Evolutionary conservation across 2,888 invertebrate species (phyloP).

Genomic region (Oligia latruncula): DNA sequence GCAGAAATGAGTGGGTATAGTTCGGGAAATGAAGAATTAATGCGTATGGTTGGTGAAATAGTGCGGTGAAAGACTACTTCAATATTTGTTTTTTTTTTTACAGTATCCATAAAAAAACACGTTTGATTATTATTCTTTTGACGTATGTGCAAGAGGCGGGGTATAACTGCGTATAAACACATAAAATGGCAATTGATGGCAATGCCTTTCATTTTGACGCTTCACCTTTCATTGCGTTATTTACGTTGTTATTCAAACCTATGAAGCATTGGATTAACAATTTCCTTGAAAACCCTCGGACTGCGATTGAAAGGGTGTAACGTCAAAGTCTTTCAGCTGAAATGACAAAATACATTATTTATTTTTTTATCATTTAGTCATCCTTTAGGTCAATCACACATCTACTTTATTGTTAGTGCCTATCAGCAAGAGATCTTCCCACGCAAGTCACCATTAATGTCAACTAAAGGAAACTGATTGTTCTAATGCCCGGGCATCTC

Average conservation of each 20-base stretch:
- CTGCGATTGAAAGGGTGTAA: not conserved
- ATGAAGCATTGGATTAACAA: not conserved
- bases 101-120: not conserved
- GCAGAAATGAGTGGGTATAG: no score
- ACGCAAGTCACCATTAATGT: slow-evolving; percentile 44
- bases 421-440: slow-evolving; percentile 38
- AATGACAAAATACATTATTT: not conserved
- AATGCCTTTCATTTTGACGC: not conserved
- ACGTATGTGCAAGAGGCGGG: not conserved
- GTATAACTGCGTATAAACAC: not conserved
- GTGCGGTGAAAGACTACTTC: not conserved
- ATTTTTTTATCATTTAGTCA: not conserved
- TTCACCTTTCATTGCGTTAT: not conserved
- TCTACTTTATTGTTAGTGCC: not conserved
- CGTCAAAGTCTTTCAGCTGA: not conserved
- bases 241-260: not conserved
- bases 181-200: not conserved
- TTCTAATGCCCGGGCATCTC: slow-evolving; percentile 9
- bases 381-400: not conserved
- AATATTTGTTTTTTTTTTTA: not conserved
- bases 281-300: not conserved
- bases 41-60: no score
- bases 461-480: slow-evolving; percentile 45
- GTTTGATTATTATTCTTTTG: not conserved
- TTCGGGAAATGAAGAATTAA: not conserved